Conservation (phyloP, 2,888 invertebrate species). For the Volucella inanis region DNA sequence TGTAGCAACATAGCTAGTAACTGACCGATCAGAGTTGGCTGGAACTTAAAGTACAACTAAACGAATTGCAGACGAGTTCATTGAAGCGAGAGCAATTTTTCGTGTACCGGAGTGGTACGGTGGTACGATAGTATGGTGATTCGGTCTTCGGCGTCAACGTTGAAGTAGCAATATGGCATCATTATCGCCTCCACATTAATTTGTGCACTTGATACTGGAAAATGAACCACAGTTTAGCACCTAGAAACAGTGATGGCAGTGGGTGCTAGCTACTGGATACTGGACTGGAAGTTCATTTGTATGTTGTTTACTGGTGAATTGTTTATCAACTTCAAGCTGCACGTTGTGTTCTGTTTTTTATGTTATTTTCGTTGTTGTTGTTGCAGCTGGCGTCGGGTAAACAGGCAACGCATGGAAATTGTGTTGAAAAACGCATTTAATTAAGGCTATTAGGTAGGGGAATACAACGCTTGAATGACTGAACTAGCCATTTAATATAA, state of each 20-base stretch:
- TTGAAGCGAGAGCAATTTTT: constrained; percentile 29
- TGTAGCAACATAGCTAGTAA: neutral
- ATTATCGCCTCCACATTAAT: constrained; percentile 66
- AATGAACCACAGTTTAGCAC: constrained; percentile 63
- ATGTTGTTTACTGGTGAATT: constrained; percentile 34
- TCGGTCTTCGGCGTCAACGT: neutral
- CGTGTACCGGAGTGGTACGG: neutral
- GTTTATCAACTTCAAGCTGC: constrained; percentile 9
- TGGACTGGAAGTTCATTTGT: constrained; percentile 15
- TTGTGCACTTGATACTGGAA: constrained; percentile 59
- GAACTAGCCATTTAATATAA: no score
- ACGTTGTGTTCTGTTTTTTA: constrained; percentile 24
- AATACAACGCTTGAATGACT: neutral
- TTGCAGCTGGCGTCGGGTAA: neutral
- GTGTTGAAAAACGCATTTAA: constrained; percentile 49
- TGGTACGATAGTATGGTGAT: neutral
- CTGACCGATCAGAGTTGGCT: neutral
- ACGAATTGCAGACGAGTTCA: constrained; percentile 49
- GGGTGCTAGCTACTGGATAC: neutral
- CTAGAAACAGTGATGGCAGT: constrained; percentile 12
- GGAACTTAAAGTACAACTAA: constrained; percentile 25
- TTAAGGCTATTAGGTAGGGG: constrained; percentile 26
- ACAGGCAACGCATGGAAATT: constrained; percentile 17
- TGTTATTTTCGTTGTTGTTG: neutral
- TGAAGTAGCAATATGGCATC: constrained; percentile 44